These are phyloP conservation scores for Colius striatus DNA, from an alignment of 2,113 vertebrate genomes.

Conservation along the genomic window DNA sequence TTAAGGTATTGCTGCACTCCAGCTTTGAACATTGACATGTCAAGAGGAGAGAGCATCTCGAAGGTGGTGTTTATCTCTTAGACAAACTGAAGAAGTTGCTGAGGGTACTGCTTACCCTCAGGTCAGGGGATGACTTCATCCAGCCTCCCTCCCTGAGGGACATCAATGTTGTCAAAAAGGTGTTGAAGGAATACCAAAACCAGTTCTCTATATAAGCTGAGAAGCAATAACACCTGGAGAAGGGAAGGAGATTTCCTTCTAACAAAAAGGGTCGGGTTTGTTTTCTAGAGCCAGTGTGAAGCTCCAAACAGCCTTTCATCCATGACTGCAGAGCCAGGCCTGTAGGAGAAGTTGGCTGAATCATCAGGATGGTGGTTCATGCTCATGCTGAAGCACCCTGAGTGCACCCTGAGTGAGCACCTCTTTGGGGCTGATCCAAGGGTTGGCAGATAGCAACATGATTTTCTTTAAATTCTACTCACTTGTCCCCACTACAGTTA, in stretches of 20 bases:
- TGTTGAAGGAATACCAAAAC: not conserved
- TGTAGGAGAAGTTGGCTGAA: not conserved
- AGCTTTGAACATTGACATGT: not conserved
- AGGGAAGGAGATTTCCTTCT: not conserved
- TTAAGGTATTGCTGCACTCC: not conserved
- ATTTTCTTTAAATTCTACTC: not conserved
- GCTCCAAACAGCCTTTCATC: not conserved
- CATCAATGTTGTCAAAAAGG: not conserved
- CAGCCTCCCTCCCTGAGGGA: not conserved
- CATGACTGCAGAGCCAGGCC: fast-evolving
- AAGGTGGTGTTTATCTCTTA: not conserved
- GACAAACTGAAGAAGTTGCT: not conserved
- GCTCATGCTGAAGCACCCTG: not conserved
- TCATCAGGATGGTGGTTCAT: not conserved
- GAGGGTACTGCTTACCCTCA: not conserved
- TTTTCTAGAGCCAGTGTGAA: not conserved
- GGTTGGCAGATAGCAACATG: not conserved
- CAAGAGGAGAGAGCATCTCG: not conserved
- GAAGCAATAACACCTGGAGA: not conserved
- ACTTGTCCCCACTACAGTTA: not conserved
- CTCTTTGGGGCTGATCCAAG: not conserved
- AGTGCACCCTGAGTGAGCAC: not conserved
- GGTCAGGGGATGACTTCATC: not conserved
- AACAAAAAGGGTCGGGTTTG: not conserved
- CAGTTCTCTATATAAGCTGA: not conserved